Conservation (phyloP, 2,113 vertebrate genomes). For the Ahaetulla prasina region DNA sequence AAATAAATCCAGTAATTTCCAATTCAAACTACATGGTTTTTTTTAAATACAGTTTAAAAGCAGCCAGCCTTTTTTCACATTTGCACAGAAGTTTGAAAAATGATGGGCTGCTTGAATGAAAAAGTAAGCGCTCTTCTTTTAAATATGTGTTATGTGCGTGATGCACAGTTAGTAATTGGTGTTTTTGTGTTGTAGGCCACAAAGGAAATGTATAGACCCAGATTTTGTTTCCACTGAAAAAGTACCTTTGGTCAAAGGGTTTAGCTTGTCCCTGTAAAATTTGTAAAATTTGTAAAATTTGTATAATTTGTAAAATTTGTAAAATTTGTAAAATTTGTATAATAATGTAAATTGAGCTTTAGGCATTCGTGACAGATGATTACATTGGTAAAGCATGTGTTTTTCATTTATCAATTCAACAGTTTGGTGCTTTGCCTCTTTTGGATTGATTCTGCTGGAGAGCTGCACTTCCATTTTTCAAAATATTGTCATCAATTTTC, state of each 20-base stretch:
- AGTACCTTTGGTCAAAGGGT: neutral
- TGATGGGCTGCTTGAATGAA: neutral
- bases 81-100: neutral
- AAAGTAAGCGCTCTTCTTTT: neutral
- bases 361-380: neutral
- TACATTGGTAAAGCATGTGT: neutral
- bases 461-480: neutral
- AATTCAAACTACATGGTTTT: neutral
- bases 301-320: no score
- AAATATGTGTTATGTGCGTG: neutral
- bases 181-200: neutral
- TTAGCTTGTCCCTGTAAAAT: neutral
- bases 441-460: neutral
- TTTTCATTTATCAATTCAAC: neutral
- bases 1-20: neutral
- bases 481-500: neutral
- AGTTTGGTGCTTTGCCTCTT: neutral
- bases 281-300: no score
- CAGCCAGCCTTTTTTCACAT: neutral
- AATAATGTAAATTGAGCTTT: neutral
- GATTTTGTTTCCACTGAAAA: neutral
- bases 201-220: neutral
- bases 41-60: neutral
- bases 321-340: no score
- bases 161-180: neutral